Base-by-base conservation (phyloP, 2,888 invertebrate genomes). In the Acronicta alni region DNA sequence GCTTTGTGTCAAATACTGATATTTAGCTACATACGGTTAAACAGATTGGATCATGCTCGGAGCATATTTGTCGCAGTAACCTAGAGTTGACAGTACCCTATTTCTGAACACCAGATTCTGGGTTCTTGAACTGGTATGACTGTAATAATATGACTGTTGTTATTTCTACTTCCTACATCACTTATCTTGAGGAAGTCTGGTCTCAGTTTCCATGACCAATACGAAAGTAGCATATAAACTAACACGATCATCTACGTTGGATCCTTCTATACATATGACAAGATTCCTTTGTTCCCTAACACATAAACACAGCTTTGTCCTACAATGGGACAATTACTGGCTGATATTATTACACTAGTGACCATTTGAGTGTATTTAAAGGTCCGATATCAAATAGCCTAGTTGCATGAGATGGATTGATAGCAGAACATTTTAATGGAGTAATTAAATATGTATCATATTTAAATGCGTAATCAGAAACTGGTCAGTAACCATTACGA, bases 381-480 rank as follows among this genome's bases (percentile, higher is more conserved):
- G 43, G 72, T 60, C 55, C 18, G 70, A 71, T 68, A 68, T 71
- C 67, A 71, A 66, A 48, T 71, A 68, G 67, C 67, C 67, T 71
- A 68, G 67, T 68, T 71, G 72, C 72, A 51, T 54, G 66, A 68
- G 55, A 71, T 68, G 60, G 14, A 71, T 54, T 71, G 72, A 68
- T 68, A 71, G 7, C 60, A 52, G 41, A 18, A 55, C 67, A 55
- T 55, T 68, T 65, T 55, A 68, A 71, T 71, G 59, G 59, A 66
- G 60, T 68, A 52, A 60, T 68, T 68, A 71, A 71, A 60, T 67
- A 72, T 69, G 68, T 69, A 69, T 69, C 68, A 69, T 67, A 72
- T 67, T 67, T 72, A 57, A 60, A 37, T 49, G 61, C 12, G 67
- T 61, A 72, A 68, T 66, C 47, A 55, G 72, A 70, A 55, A 71